Base-by-base conservation (phyloP, 1,140 invertebrate species). In the Lutraria rhynchaena region DNA sequence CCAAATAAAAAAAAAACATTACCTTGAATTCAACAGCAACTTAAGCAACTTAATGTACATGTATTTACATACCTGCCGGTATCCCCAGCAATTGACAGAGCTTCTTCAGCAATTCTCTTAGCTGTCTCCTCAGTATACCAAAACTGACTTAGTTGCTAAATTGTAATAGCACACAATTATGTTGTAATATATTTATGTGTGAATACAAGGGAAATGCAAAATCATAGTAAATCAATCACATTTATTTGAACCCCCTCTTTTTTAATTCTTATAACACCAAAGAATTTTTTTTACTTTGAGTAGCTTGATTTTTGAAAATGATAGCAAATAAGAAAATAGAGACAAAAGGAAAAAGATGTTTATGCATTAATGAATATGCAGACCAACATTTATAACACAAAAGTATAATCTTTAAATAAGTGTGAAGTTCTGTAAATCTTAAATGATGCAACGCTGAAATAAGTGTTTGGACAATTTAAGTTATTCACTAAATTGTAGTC, bases 91-190 rank as follows among this genome's bases (percentile, higher is more conserved):
- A 90, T 92, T 65, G 94, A 86, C 27, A 94, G 83, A 22, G 95
- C 95, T 83, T 96, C 95, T 84, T 94, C 94, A 0, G 95, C 94
- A 0, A 99, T 92, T 19, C 89, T 91, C 58, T 94, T 91, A 65
- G 96, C 94, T 19, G 97, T 99, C 22, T 93, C 88, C 37, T 96
- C 94, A 89, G 96, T 94, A 89, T 99, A 99, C 98, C 98, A 99
- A 94, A 99, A 99, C 92, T 99, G 98, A 90, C 97, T 98, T 29
- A 99, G 91, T 97, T 98, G 97, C 98, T 99, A 89, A 3, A 95
- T n/a, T n/a, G n/a, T n/a, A 94, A 86, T 83, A 11, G 7, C 1
- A 60, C 31, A 31, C 19, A 17, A 37, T 65, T n/a, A n/a, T 37
- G 4, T 35, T 19, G n/a, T 37, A 37, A 65, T 31, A 19, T 19